Base-by-base conservation (phyloP, 2,888 invertebrate species). In the Agriopis aurantiaria region DNA sequence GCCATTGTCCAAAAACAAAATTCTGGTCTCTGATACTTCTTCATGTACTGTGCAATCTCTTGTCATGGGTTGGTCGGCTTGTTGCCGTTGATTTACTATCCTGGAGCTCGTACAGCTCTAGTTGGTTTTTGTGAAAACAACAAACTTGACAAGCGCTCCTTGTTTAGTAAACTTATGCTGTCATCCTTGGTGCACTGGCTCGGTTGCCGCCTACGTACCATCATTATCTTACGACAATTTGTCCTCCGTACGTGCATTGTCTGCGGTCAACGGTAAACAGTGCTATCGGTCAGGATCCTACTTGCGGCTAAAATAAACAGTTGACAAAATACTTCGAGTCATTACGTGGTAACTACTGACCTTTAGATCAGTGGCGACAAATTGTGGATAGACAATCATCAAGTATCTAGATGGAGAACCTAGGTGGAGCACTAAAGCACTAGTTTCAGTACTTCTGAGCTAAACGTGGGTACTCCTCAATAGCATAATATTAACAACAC, bases 201-300 rank as follows among this genome's bases (percentile, higher is more conserved):
- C 33, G 33, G 14, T 23, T 8, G 11, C 51, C 61, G 12, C 61
- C 61, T 23, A 51, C 61, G 43, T 52, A 23, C 46, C 33, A 46
- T 58, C 61, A 61, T 61, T 61, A 61, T 61, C 41, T 60, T 23
- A 61, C 52, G 55, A 23, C 64, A 57, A 65, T 65, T 65, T 65
- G 64, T 65, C 55, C 63, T 17, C 56, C 55, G 64, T 57, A 49
- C 11, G 49, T 40, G 49, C 57, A 65, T 57, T 65, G 64, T 65
- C 48, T 57, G 11, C 64, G 64, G 56, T 57, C 49, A 49, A 51
- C 64, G 56, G 64, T 53, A 53, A 23, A 65, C 40, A 17, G 23
- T 40, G 48, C 33, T 66, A 59, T 53, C 65, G 45, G 53, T 51
- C 58, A 43, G 6, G 8, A n/a, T 46, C n/a, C 46, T 8, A 17